Conservation (phyloP, 1,140 invertebrate species). For the Heliconius eleuchia region DNA sequence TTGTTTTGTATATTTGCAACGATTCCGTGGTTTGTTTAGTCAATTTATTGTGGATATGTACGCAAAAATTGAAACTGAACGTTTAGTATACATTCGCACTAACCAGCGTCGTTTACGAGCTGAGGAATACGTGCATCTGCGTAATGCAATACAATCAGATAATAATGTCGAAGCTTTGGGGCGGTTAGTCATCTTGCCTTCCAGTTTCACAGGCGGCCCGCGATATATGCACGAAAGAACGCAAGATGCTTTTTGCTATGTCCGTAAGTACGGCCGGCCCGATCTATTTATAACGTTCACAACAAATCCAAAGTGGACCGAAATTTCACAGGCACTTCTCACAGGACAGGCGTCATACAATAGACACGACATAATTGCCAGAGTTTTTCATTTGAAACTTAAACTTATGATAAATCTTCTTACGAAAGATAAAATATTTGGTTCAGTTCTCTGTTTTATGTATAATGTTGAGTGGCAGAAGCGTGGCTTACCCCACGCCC, state of each 20-base stretch:
- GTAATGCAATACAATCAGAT: background rate
- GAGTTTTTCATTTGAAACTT: background rate
- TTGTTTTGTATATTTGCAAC: background rate
- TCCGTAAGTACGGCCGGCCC: constrained; percentile 20
- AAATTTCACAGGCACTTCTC: background rate
- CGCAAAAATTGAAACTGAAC: background rate
- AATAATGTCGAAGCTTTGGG: background rate
- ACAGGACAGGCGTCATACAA: background rate
- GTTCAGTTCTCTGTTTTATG: background rate
- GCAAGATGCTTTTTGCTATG: constrained; percentile 8
- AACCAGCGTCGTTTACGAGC: background rate
- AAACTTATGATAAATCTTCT: background rate
- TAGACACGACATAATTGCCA: background rate
- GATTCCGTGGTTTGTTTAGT: background rate
- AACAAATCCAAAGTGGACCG: constrained; percentile 16
- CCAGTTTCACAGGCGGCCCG: background rate
- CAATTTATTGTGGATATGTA: constrained; percentile 14
- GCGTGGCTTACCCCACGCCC: constrained; percentile 2
- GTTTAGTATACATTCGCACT: constrained; percentile 4
- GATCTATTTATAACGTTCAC: constrained; percentile 17
- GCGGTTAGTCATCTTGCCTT: background rate
- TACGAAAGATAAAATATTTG: background rate
- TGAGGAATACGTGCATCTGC: constrained; percentile 3
- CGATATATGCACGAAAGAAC: constrained; percentile 18
- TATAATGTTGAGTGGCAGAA: constrained; percentile 12